Evolutionary conservation across 2,797 vertebrate species (phyloP).

Genomic region (Arnoldichthys spilopterus): DNA sequence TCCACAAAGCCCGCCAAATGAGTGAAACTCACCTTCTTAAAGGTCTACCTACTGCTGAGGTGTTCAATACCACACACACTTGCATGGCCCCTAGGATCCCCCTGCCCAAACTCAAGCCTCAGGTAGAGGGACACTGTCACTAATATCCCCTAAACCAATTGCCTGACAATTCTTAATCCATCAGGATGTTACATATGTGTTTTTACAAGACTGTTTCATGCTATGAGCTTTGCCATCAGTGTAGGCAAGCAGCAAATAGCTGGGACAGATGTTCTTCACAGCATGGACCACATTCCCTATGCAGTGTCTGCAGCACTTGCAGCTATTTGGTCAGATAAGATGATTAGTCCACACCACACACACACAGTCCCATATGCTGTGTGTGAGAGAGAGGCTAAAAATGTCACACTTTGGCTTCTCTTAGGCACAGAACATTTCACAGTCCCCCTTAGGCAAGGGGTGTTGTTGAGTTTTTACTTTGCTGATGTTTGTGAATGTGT

Average conservation of each 20-base stretch:
- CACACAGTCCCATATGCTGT: constrained; percentile 39
- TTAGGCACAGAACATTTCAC: neutral
- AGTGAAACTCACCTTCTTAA: no score
- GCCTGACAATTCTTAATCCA: neutral
- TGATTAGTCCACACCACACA: neutral
- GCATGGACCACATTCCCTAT: constrained; percentile 10
- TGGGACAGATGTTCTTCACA: neutral
- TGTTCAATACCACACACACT: no score
- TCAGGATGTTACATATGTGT: neutral
- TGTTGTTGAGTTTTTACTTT: no score
- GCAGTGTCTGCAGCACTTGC: constrained; percentile 3
- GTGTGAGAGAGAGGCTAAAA: neutral
- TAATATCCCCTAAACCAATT: neutral
- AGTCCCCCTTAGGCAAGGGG: no score
- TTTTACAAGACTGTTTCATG: neutral
- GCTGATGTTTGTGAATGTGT: neutral
- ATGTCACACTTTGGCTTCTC: neutral
- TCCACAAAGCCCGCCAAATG: no score
- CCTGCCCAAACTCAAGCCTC: no score
- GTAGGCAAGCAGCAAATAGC: neutral
- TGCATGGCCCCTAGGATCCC: no score
- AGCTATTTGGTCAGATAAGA: constrained; percentile 8
- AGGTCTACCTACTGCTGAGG: no score
- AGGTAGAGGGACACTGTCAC: no score
- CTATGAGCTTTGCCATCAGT: neutral